A percentile compares a stretch with the other conserved stretches of the same genome.
These are phyloP conservation scores for Varecia variegata DNA, from an alignment of 2,797 vertebrate genomes.

Conservation along the genomic window DNA sequence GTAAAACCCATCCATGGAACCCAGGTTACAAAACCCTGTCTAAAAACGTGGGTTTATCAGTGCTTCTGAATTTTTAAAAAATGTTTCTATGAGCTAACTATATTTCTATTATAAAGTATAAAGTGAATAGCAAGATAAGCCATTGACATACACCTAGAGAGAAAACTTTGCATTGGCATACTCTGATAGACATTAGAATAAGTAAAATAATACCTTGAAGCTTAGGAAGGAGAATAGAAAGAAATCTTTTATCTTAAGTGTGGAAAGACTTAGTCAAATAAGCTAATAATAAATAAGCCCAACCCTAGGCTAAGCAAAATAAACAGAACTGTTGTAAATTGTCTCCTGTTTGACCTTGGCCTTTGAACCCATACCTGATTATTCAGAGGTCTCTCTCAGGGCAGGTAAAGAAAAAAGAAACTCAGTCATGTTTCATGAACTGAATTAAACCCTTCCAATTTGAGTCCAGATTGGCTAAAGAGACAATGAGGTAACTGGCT, in stretches of 20 bases:
- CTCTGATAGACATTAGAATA: background rate
- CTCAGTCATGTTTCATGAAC: conserved; percentile 20
- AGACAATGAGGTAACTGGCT: conserved; percentile 76
- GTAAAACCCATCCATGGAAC: background rate
- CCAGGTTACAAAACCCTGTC: background rate
- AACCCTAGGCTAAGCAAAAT: background rate
- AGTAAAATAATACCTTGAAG: background rate
- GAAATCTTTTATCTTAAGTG: background rate
- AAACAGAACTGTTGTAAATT: background rate
- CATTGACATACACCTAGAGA: background rate
- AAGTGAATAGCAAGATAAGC: background rate
- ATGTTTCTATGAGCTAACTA: background rate
- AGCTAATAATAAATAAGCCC: background rate
- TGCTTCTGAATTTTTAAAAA: background rate
- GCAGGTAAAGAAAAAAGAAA: conserved; percentile 22
- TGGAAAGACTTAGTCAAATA: conserved; percentile 15
- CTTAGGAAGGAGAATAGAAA: conserved; percentile 9
- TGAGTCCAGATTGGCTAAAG: conserved; percentile 49
- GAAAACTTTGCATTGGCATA: background rate
- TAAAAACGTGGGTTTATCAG: background rate
- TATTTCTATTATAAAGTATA: background rate
- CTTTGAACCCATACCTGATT: background rate
- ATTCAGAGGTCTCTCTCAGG: background rate
- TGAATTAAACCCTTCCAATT: conserved; percentile 48
- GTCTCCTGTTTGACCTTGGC: background rate